Evolutionary conservation across 2,888 invertebrate genomes (phyloP), one percentile per base, ranked within the genome.

Genomic region (Cryptus armator): DNA sequence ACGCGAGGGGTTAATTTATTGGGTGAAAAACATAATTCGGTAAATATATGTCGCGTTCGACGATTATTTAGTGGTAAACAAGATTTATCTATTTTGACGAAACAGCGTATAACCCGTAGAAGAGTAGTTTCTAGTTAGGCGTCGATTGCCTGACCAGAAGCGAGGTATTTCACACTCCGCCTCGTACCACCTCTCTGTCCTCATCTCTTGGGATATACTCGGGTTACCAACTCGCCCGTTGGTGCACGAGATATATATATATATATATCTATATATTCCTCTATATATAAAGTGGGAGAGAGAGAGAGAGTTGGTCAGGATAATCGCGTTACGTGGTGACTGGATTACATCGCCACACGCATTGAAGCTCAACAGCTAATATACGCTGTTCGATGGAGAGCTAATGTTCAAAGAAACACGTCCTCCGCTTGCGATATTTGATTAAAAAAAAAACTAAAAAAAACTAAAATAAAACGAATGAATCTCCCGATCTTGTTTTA

Each of bases 291-390:
- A 37, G 37, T 37, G 9, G 37, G 87, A 76, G 84, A 74, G 78
- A 84, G 71, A 79, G 81, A 86, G 84, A 68, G 81, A 46, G 48
- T 46, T 80, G 59, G 75, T 89, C 89, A 89, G 90, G 90, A 90
- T 92, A 92, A 92, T 92, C 92, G 88, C 84, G 91, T 92, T 92
- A 92, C 90, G 90, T 86, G 91, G 90, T 92, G 92, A 92, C 91
- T 92, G 91, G 91, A 92, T 92, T 92, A 92, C 91, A 92, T 88
- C 91, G 89, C 85, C 85, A 66, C 91, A 91, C 91, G 91, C 90
- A 90, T 91, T 83, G 88, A 88, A 88, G 83, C 89, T 88, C 79
- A 78, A 72, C 48, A 29, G 51, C 72, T 75, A 68, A 62, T 74
- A 62, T 44, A 79, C 77, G 53, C n/a, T 37, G 29, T 16, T 71